Evolutionary conservation across 2,113 vertebrate species (phyloP).

Genomic region (Polypterus senegalus): DNA sequence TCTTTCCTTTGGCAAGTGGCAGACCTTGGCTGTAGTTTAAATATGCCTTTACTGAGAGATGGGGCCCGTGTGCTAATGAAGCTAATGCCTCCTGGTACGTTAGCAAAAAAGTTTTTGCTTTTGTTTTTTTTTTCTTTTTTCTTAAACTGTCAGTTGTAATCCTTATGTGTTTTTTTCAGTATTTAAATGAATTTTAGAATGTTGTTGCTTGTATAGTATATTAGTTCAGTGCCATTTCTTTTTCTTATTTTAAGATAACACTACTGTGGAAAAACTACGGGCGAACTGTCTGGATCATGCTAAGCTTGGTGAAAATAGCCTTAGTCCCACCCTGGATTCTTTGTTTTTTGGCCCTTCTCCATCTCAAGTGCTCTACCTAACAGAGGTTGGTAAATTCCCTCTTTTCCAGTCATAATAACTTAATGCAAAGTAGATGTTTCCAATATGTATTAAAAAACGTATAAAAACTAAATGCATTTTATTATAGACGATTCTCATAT

Average conservation of each 20-base stretch:
- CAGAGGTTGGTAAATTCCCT: conserved; percentile 64
- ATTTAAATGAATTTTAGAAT: no score
- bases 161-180: no score
- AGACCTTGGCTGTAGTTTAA: conserved; percentile 88
- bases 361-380: conserved; percentile 97
- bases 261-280: conserved; percentile 88
- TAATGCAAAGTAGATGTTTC: no score
- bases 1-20: conserved; percentile 99
- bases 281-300: conserved; percentile 93
- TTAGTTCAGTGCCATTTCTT: background rate
- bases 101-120: background rate
- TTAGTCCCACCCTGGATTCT: conserved; percentile 90
- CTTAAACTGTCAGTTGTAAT: background rate
- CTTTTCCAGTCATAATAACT: no score
- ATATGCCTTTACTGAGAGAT: conserved; percentile 92
- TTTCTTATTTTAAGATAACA: conserved; percentile 66
- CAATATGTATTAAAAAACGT: no score
- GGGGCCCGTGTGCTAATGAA: conserved; percentile 96
- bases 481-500: no score
- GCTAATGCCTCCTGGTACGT: conserved; percentile 92
- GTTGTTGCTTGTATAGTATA: no score
- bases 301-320: conserved; percentile 94
- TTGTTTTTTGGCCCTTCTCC: conserved; percentile 95
- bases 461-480: no score
- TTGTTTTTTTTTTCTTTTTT: background rate